These are phyloP conservation scores for Amphipyra tragopoginis DNA, from an alignment of 2,888 invertebrate species.

Conservation along the genomic window DNA sequence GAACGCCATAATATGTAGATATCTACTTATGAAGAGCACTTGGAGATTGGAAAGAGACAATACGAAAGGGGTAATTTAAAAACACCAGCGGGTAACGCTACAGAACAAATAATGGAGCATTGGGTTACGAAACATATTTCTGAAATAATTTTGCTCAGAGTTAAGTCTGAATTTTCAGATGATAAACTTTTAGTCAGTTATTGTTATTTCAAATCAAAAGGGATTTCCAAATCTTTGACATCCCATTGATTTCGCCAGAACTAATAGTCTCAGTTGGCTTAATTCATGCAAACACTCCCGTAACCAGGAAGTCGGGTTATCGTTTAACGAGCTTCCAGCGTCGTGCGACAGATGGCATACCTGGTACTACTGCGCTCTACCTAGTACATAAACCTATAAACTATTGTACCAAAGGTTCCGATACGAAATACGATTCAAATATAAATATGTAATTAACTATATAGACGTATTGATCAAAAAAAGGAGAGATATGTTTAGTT, in stretches of 20 bases:
- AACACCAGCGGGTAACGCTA: constrained; percentile 16
- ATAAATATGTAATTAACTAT: constrained; percentile 4
- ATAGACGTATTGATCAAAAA: constrained; percentile 17
- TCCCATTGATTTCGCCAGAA: constrained; percentile 37
- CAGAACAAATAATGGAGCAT: background rate
- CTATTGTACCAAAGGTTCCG: background rate
- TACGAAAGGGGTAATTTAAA: background rate
- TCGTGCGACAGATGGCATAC: constrained; percentile 77
- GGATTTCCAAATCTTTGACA: constrained; percentile 20
- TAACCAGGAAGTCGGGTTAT: constrained; percentile 47
- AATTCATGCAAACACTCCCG: constrained; percentile 43
- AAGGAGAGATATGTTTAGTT: constrained; percentile 2
- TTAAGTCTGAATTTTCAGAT: background rate
- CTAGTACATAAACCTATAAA: background rate
- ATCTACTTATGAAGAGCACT: background rate
- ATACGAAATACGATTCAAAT: constrained; percentile 13
- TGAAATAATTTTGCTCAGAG: background rate
- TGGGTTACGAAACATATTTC: background rate
- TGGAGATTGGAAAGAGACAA: background rate
- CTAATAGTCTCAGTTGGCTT: constrained; percentile 32
- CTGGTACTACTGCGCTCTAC: constrained; percentile 42
- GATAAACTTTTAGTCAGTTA: background rate
- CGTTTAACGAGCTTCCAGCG: constrained; percentile 65
- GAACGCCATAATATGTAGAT: too few relatives aligned
- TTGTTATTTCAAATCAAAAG: background rate